Evolutionary conservation across 1,140 invertebrate species (phyloP).

Genomic region (Drosophila yakuba): DNA sequence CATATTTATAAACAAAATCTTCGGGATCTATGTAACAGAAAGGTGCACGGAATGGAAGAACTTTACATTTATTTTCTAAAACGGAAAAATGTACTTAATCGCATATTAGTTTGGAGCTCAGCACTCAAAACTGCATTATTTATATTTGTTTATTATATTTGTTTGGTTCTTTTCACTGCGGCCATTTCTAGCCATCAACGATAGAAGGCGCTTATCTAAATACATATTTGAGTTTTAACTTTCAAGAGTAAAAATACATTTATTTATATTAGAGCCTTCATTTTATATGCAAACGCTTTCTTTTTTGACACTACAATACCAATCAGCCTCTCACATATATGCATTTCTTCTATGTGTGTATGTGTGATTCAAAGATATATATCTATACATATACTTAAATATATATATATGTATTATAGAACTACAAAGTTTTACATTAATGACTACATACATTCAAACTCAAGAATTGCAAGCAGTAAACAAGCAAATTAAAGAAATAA

Average conservation of each 20-base stretch:
- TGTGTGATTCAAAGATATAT: slow-evolving; percentile 22
- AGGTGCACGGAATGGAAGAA: slow-evolving; percentile 15
- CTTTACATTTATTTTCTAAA: slow-evolving; percentile 35
- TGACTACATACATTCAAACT: slow-evolving; percentile 76
- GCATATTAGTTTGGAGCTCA: slow-evolving; percentile 36
- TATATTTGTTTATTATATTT: slow-evolving; percentile 6
- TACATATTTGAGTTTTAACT: slow-evolving; percentile 13
- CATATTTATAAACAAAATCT: slow-evolving; percentile 5
- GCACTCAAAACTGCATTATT: slow-evolving; percentile 5
- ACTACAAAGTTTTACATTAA: slow-evolving; percentile 72
- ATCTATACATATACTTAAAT: slow-evolving; percentile 32
- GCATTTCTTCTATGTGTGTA: not conserved
- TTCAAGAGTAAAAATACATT: slow-evolving; percentile 10
- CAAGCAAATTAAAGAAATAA: slow-evolving; percentile 31
- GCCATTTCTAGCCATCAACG: slow-evolving; percentile 8
- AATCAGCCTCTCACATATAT: slow-evolving; percentile 18
- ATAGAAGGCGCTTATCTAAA: slow-evolving; percentile 18
- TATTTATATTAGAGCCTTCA: slow-evolving; percentile 32
- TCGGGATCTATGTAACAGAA: slow-evolving; percentile 8
- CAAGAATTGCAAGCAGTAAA: slow-evolving; percentile 51
- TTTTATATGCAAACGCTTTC: slow-evolving; percentile 39
- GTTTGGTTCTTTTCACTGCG: slow-evolving; percentile 8
- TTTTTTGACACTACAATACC: slow-evolving; percentile 31
- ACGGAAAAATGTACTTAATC: slow-evolving; percentile 61
- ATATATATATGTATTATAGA: slow-evolving; percentile 54